Base-by-base conservation (phyloP, 2,888 invertebrate genomes). In the Brachyopa scutellaris region DNA sequence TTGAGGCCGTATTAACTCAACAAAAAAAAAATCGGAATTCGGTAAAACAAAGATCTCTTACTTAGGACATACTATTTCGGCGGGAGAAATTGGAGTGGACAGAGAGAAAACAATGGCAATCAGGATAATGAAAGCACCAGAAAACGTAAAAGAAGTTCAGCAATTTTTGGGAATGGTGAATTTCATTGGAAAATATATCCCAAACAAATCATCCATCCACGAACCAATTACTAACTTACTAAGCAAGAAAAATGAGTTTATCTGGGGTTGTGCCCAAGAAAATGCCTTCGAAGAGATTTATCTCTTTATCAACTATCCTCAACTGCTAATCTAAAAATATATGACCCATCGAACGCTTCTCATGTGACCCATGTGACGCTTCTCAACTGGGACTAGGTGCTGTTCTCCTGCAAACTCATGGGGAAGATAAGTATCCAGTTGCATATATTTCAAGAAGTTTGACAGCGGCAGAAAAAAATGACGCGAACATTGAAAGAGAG, bases 101-200 rank as follows among this genome's bases (percentile, higher is more conserved):
- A 42, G 21, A 4, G 33, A 59, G 6, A 72, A 61, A 23, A 7
- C 15, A 51, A 59, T 40, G 7, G 61, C 70, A 8, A 61, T 72
- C 9, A 9, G 17, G 8, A 15, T 61, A 38, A 53, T 51, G 49
- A 0, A 26, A 29, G 19, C 69, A 1, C 59, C 69, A 13, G 17
- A 29, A 1, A 70, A 29, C 38, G 8, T 13, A n/a, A 57, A 19
- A 8, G 70, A 59, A 13, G 51, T 70, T 11, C 51, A 70, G 38
- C 23, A 29, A 40, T 59, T 69, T 11, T 49, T 59, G 9, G 69
- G 47, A 5, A 59, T 49, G 67, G 33, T 67, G 1, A 47, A 57
- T 19, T 49, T 69, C 23, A 17, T 21, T 11, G 59, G 70, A 6
- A 70, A 70, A 70, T 61, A 61, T 19, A 70, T 59, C 8, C 42